These are phyloP conservation scores for Pseudopleuronectes americanus DNA, from an alignment of 2,797 vertebrate genomes.

Conservation along the genomic window DNA sequence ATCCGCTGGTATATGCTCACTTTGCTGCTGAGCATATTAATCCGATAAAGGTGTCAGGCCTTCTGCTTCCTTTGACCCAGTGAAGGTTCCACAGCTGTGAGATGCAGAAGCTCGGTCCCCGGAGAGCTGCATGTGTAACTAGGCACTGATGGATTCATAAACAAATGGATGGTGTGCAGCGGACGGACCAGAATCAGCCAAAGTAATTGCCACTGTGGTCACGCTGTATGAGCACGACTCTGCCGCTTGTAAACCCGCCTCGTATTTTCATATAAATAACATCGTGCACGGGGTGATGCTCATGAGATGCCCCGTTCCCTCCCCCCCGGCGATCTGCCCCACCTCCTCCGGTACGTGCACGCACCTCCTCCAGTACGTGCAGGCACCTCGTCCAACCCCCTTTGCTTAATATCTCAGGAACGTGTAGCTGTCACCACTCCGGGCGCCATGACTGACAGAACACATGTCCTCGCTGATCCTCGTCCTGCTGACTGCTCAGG, in stretches of 20 bases:
- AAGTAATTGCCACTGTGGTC: slow-evolving; percentile 37
- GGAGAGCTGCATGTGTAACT: slow-evolving; percentile 57
- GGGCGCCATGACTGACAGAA: slow-evolving; percentile 68
- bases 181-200: slow-evolving; percentile 33
- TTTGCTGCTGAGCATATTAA: slow-evolving; percentile 32
- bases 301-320: background rate
- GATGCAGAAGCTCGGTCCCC: slow-evolving; percentile 42
- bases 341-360: background rate
- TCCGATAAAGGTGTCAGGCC: slow-evolving; percentile 24
- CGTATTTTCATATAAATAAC: slow-evolving; percentile 41
- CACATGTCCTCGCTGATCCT: slow-evolving; percentile 73
- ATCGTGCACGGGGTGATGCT: background rate
- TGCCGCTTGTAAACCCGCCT: slow-evolving; percentile 30
- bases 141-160: slow-evolving; percentile 66
- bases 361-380: background rate
- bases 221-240: slow-evolving; percentile 31
- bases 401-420: slow-evolving; percentile 37
- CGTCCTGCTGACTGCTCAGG: slow-evolving; percentile 72
- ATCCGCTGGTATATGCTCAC: background rate
- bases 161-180: slow-evolving; percentile 65
- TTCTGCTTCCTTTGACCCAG: slow-evolving; percentile 43
- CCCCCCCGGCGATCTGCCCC: background rate
- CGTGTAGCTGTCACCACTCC: slow-evolving; percentile 38
- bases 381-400: background rate
- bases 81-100: slow-evolving; percentile 56